Base-by-base conservation (phyloP, 2,888 invertebrate species). In the Colletes collaris region DNA sequence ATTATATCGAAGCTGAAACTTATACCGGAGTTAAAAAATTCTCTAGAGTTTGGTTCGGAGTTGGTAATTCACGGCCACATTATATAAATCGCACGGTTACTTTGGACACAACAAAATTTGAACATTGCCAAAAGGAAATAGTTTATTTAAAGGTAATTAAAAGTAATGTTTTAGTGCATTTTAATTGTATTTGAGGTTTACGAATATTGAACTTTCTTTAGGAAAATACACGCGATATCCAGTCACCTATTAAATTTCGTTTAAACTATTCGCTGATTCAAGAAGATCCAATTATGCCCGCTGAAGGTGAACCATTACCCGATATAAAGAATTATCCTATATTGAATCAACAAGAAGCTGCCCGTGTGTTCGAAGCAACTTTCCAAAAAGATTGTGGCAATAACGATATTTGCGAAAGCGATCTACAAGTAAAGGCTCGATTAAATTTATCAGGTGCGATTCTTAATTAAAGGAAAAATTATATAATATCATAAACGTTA, bases 371-470 rank as follows among this genome's bases (percentile, higher is more conserved):
- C 90, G 95, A 96, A 87, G 98, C 97, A 0, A 96, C 96, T 60
- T 98, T 98, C 94, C 96, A 97, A 84, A 98, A 98, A 92, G 97
- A 98, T 91, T 99, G 99, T 89, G 98, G 98, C 0, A 93, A 95
- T 0, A 97, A 98, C 90, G 97, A 97, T 86, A 94, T 97, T 27
- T 99, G 99, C 91, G 95, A 97, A 91, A 98, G 98, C 88, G 95
- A 97, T 89, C 93, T 99, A 62, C 94, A 95, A 52, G 94, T 98
- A 2, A 93, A 93, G 27, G 96, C 97, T 10, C 94, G 94, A 56
- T 93, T 97, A 11, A 93, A 94, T 86, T 92, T 96, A 67, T 93
- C 93, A 89, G 94, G 95, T 95, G 77, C 8, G 44, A 11, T 49
- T 27, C 27, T 35, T 4, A 35, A 62, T 62, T 3, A 19, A 13